Evolutionary conservation across 2,888 invertebrate species (phyloP).

Genomic region (Sarcophaga caerulescens): DNA sequence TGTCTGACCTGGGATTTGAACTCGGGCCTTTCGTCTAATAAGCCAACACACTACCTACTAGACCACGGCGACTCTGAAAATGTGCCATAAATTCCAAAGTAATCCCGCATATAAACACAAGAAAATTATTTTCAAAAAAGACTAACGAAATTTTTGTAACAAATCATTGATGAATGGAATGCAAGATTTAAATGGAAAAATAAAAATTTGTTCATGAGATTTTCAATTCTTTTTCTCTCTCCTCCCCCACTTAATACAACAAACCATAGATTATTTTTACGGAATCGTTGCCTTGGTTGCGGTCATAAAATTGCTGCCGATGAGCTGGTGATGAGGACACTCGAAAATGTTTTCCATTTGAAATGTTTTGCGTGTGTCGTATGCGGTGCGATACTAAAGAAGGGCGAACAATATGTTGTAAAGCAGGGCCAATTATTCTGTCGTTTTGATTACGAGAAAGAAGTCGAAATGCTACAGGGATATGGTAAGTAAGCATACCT

Average conservation of each 20-base stretch:
- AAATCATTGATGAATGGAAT: background rate
- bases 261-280: slow-evolving; percentile 85
- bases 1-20: no score
- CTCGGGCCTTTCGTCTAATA: no score
- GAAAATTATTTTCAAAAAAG: background rate
- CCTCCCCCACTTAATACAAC: no score
- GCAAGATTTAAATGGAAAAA: background rate
- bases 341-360: slow-evolving; percentile 89
- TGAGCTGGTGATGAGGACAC: slow-evolving; percentile 90
- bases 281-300: slow-evolving; percentile 88
- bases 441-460: slow-evolving; percentile 90
- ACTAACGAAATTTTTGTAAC: background rate
- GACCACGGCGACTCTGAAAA: no score
- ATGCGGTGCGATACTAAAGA: slow-evolving; percentile 88
- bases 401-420: slow-evolving; percentile 91
- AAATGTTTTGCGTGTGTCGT: slow-evolving; percentile 90
- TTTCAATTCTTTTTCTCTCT: no score
- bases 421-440: slow-evolving; percentile 90
- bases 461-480: slow-evolving; percentile 87
- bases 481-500: slow-evolving; percentile 77
- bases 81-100: no score
- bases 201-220: background rate
- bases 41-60: no score
- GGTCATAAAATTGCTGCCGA: slow-evolving; percentile 87
- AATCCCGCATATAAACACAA: no score